Percentiles rank a stretch among this genome's conserved stretches.
Evolutionary conservation across 2,797 vertebrate species (phyloP).

Genomic region (Astyanax mexicanus): DNA sequence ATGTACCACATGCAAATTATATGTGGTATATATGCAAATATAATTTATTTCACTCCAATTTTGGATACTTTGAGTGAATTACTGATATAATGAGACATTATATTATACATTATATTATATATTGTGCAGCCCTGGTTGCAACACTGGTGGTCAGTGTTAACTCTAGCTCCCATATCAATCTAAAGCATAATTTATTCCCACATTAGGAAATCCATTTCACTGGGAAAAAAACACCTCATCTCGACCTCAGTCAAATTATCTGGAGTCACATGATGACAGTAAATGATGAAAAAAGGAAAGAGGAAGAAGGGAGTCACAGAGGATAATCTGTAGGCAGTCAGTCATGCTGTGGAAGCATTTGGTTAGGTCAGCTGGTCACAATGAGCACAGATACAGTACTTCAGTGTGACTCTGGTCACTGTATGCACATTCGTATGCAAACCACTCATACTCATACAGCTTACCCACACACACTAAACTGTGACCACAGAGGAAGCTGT

Average conservation of each 20-base stretch:
- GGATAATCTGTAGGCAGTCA: constrained; percentile 20
- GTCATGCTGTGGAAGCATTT: constrained; percentile 53
- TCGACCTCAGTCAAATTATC: constrained; percentile 12
- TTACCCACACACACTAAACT: constrained; percentile 21
- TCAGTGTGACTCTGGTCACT: constrained; percentile 41
- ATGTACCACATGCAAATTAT: too few species aligned
- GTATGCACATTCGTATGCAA: constrained; percentile 16
- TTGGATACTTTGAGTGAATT: too few species aligned
- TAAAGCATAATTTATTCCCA: background rate
- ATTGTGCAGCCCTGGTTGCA: too few species aligned
- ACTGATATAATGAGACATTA: too few species aligned
- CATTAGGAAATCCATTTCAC: background rate
- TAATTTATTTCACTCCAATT: too few species aligned
- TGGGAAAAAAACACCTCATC: constrained; percentile 17
- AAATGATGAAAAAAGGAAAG: constrained; percentile 24
- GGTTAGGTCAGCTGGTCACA: constrained; percentile 56
- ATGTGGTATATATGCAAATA: too few species aligned
- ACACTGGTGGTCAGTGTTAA: background rate
- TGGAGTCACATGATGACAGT: background rate
- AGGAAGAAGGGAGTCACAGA: background rate
- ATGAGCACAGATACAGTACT: constrained; percentile 32
- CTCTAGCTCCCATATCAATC: background rate
- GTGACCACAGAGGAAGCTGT: constrained; percentile 79
- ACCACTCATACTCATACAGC: constrained; percentile 35
- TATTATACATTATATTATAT: too few species aligned